Conservation (phyloP, 2,888 invertebrate species). For the Drosophila prolongata region DNA sequence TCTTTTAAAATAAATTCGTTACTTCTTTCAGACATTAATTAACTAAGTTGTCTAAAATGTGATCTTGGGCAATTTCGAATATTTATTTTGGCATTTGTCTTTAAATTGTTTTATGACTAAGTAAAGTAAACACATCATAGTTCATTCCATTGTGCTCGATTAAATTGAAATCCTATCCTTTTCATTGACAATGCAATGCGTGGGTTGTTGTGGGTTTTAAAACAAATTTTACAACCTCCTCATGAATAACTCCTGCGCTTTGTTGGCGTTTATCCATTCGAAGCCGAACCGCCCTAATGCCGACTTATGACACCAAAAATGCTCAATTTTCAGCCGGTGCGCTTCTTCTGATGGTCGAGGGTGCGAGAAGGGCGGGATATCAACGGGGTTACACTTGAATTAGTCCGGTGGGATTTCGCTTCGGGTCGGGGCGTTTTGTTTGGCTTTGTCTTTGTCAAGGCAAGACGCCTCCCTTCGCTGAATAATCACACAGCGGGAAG, state of each 20-base stretch:
- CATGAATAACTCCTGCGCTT: neutral
- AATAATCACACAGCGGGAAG: slow-evolving; percentile 74
- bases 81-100: too few relatives aligned
- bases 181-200: neutral
- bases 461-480: slow-evolving; percentile 24
- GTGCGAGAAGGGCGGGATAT: slow-evolving; percentile 48
- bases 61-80: too few relatives aligned
- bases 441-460: slow-evolving; percentile 54
- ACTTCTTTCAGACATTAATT: too few relatives aligned
- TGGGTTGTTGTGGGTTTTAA: slow-evolving; percentile 29
- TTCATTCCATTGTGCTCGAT: too few relatives aligned
- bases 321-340: slow-evolving; percentile 79
- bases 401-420: slow-evolving; percentile 83
- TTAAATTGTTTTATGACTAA: too few relatives aligned
- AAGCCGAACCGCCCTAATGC: slow-evolving; percentile 59
- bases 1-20: too few relatives aligned
- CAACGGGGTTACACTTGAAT: slow-evolving; percentile 78
- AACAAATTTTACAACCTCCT: slow-evolving; percentile 38
- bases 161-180: too few relatives aligned
- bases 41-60: too few relatives aligned
- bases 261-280: slow-evolving; percentile 12
- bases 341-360: slow-evolving; percentile 39
- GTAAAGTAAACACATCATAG: too few relatives aligned
- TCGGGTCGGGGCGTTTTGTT: slow-evolving; percentile 57
- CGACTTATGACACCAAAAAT: slow-evolving; percentile 84